Base-by-base conservation (phyloP, 64 coral and sea anemone species). In the Actinia equina region DNA sequence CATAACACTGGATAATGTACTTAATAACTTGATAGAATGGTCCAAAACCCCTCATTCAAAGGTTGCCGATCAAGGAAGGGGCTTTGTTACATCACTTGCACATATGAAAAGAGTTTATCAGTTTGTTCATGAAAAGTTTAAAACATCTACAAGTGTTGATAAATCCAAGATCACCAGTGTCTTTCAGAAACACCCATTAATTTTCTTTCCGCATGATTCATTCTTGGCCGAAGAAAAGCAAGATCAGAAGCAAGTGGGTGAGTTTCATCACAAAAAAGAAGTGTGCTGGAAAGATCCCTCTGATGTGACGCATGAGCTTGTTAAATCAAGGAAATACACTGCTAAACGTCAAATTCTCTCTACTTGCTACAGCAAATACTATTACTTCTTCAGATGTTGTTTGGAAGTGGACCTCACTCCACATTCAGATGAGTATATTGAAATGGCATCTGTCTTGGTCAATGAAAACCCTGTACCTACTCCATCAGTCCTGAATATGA, bases 221-320 rank as follows among this genome's bases (percentile, higher is more conserved):
- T 52, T 45, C 86, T 30, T 87, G 6, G 16, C 69, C 13, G 37
- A 14, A 6, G 14, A 57, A 25, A 52, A 22, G 20, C 17, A 23
- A 43, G 11, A 70, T 1, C 26, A 11, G 26, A 76, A 64, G 5
- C 0, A 22, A 20, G 2, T 11, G 3, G 95, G 95, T 3, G 81
- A 30, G 6, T 98, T 98, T 91, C 62, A 86, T 51, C 41, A 82
- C 7, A 86, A 59, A 62, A 98, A 98, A 80, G 88, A 93, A 44
- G 86, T 98, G 42, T 98, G 89, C 56, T 98, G 95, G 95, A 41
- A 70, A 49, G 95, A 98, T 79, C 95, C 95, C 1, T 90, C 91
- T 41, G 86, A 61, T 52, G 37, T 98, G 3, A 46, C 78, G 17
- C 12, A 20, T 25, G 89, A 92, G 23, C 81, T 87, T 20, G 69